phyloP scores from a whole-genome alignment of 2,113 vertebrate species.

The Microtus oregoni region DNA sequence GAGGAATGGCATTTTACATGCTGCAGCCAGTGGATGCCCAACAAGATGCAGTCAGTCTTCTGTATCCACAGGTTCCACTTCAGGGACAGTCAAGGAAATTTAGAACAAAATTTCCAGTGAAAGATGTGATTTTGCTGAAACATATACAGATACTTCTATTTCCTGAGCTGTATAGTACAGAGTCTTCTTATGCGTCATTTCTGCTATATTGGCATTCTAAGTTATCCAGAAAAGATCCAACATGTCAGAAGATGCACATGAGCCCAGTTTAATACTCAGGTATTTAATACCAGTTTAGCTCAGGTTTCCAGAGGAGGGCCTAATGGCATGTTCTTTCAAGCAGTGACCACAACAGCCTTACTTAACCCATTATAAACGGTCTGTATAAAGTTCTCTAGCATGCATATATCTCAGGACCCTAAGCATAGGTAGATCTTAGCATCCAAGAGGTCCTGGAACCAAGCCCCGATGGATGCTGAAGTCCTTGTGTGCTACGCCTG shows the following conservation, averaged over 20 bases:
- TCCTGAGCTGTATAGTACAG: neutral
- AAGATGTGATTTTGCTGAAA: neutral
- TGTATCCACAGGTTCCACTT: neutral
- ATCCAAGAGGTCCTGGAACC: neutral
- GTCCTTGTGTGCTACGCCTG: neutral
- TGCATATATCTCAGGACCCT: neutral
- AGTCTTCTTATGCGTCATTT: rapidly evolving
- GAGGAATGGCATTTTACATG: neutral
- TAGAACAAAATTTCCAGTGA: neutral
- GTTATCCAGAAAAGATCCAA: neutral
- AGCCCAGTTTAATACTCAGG: neutral
- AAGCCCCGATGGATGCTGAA: neutral
- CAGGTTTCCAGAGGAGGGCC: neutral
- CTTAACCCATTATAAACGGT: constrained; percentile 58
- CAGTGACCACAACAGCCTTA: neutral
- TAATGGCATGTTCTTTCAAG: neutral
- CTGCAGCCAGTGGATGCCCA: neutral
- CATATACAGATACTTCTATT: neutral
- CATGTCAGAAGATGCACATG: neutral
- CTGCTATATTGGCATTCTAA: neutral
- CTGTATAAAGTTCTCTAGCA: constrained; percentile 19
- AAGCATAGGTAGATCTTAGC: neutral
- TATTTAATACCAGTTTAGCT: neutral
- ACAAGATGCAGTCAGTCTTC: neutral
- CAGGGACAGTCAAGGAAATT: neutral